Base-by-base conservation (phyloP, 2,888 invertebrate genomes). In the Ashinkailepas kermadecensis region DNA sequence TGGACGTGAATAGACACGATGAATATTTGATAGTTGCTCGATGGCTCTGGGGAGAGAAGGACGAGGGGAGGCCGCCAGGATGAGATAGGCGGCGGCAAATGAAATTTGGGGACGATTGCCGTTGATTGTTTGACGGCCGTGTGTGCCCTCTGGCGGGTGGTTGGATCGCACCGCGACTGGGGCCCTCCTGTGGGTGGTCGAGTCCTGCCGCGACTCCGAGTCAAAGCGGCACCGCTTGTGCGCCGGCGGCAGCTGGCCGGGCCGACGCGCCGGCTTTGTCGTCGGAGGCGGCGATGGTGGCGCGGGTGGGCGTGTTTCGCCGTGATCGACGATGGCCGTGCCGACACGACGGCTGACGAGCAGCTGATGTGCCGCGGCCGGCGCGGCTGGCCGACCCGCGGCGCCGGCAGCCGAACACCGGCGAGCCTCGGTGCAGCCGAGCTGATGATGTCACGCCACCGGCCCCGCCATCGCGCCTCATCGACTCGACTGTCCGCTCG, bases 11-110 rank as follows among this genome's bases (percentile, higher is more conserved):
- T 74, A 79, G 79, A n/a, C 23, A 4, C 58, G 79, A n/a, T 79
- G 79, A 79, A 79, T 79, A 79, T 79, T 79, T 79, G 79, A 79
- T 59, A 21, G 58, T 58, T 9, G 58, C 58, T 11, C 23, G 39
- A 62, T 64, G 67, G 74, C 81, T 25, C 39, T 7, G 18, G 81
- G 80, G 74, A 70, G 56, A 13, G 54, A 21, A 21, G 21, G 8
- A 21, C 15, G 54, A 9, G 65, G 74, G 74, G 64, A 83, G 82
- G 81, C 81, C 83, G 83, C 82, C 82, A 80, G 59, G 83, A 81
- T 74, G 54, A 74, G 74, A 74, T 74, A 74, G 74, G 56, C 74
- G 74, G 74, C 56, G 74, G 74, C 74, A 74, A 74, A 74, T 74
- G 74, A 74, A 74, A 74, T 74, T 74, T 74, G 56, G 74, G 56